These are phyloP conservation scores for Euzophera pinguis DNA, from an alignment of 2,888 invertebrate species.

Conservation along the genomic window DNA sequence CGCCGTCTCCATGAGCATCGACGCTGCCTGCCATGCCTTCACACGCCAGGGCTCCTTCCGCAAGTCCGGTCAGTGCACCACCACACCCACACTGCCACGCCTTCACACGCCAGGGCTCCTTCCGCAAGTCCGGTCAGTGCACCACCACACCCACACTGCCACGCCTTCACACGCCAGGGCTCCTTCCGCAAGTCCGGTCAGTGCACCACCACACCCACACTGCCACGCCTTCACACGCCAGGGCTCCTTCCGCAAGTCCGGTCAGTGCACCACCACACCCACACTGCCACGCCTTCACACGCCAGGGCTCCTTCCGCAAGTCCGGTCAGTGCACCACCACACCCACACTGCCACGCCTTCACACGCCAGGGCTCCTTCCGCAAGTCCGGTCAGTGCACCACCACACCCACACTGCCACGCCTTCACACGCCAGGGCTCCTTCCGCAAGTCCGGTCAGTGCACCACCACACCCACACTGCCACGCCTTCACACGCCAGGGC, in stretches of 20 bases:
- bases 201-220: constrained; percentile 14
- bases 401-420: no score
- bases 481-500: no score
- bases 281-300: no score
- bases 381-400: no score
- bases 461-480: not conserved
- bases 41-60: constrained; percentile 96
- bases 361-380: no score
- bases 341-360: not conserved
- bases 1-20: constrained; percentile 95
- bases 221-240: no score
- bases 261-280: no score
- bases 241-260: no score
- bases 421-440: no score
- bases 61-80: constrained; percentile 73
- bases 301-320: no score
- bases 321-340: constrained; percentile 35
- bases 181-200: constrained; percentile 89
- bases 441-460: constrained; percentile 34
- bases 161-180: constrained; percentile 95
- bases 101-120: constrained; percentile 93
- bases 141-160: constrained; percentile 71
- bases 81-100: not conserved
- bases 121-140: constrained; percentile 83
- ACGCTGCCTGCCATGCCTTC: constrained; percentile 93